Conservation (phyloP, 2,113 vertebrate genomes). For the Tachysurus fulvidraco region DNA sequence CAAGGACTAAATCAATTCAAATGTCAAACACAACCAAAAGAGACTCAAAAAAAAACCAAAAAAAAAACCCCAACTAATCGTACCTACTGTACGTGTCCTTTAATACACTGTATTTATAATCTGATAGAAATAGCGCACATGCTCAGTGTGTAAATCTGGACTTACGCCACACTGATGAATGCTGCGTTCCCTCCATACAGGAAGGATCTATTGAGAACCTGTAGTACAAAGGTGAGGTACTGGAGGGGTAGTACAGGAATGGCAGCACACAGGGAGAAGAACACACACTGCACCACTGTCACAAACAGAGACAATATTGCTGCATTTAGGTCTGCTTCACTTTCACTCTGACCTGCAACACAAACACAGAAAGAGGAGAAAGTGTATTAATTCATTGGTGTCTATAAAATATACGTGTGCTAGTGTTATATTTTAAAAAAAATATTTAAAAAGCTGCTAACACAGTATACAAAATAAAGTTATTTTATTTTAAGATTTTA, state of each 20-base stretch:
- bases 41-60: not conserved
- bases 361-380: not conserved
- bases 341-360: constrained; percentile 62
- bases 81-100: too few relatives aligned
- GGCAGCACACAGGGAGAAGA: constrained; percentile 82
- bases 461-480: not conserved
- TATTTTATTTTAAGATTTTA: not conserved
- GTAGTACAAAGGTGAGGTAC: constrained; percentile 85
- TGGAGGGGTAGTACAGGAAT: constrained; percentile 76
- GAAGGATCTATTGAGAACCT: constrained; percentile 90
- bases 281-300: constrained; percentile 78
- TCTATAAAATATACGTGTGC: not conserved
- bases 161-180: constrained; percentile 89
- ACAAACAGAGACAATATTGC: constrained; percentile 78
- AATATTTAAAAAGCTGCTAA: not conserved
- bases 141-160: constrained; percentile 35
- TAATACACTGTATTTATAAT: too few relatives aligned
- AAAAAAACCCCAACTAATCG: too few relatives aligned
- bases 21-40: not conserved
- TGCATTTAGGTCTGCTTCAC: constrained; percentile 72
- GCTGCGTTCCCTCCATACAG: constrained; percentile 87
- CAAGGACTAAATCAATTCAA: not conserved
- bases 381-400: too few relatives aligned
- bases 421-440: too few relatives aligned
- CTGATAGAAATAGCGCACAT: not conserved